Conservation (phyloP, 2,113 vertebrate genomes). For the Amblyopsis rosae region DNA sequence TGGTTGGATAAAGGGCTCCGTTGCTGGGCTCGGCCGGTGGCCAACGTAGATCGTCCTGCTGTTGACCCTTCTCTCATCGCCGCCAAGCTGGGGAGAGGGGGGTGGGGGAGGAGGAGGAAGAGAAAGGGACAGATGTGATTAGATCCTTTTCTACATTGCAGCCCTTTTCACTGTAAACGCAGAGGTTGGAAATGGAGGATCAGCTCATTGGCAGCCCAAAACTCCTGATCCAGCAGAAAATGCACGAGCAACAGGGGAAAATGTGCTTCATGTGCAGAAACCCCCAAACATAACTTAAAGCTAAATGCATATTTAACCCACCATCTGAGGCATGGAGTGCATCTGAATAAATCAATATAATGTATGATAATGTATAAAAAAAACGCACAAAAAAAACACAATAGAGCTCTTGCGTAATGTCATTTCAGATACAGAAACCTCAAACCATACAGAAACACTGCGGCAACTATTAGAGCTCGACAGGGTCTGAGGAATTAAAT, state of each 20-base stretch:
- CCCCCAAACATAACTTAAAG: constrained; percentile 3
- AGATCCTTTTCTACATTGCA: background rate
- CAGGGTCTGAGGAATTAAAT: constrained; percentile 19
- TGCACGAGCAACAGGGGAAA: background rate
- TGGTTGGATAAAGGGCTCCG: constrained; percentile 83
- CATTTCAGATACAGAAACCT: constrained; percentile 19
- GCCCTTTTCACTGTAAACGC: background rate
- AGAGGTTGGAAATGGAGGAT: background rate
- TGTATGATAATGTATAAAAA: no score
- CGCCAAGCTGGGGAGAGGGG: constrained; percentile 77
- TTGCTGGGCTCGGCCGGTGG: constrained; percentile 73
- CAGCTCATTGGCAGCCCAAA: background rate
- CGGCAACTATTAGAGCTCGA: background rate
- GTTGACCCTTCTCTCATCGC: constrained; percentile 90
- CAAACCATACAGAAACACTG: background rate
- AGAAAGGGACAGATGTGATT: background rate
- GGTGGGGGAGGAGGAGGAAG: background rate
- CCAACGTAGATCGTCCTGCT: constrained; percentile 91
- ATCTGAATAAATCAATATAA: background rate
- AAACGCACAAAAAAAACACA: background rate
- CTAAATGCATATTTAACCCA: background rate
- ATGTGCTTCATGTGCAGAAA: background rate
- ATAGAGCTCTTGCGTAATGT: background rate
- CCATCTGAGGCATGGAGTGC: background rate
- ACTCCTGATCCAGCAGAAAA: constrained; percentile 15